phyloP scores from a whole-genome alignment of 2,888 invertebrate species.

The Cantharis flavilabris region DNA sequence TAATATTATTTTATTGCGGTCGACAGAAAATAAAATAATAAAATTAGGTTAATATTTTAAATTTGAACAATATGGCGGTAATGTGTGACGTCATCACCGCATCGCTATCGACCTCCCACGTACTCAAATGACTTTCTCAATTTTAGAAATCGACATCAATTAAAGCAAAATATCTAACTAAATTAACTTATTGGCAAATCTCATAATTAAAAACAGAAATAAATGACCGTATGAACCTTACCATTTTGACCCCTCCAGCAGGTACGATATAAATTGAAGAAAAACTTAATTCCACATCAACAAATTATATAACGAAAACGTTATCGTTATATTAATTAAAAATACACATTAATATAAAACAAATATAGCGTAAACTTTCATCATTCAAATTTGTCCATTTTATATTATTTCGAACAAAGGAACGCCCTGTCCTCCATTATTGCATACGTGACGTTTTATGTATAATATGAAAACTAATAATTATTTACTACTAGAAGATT shows the following conservation, averaged over 20 bases:
- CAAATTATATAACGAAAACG: neutral
- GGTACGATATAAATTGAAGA: constrained; percentile 12
- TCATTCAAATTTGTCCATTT: neutral
- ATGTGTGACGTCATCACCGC: neutral
- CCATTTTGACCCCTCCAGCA: constrained; percentile 18
- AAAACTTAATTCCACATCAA: constrained; percentile 6
- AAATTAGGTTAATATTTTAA: constrained; percentile 2
- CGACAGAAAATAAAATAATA: constrained; percentile 39
- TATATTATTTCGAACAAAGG: constrained; percentile 14
- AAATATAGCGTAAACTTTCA: neutral
- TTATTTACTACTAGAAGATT: constrained; percentile 26
- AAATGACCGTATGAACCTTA: constrained; percentile 14
- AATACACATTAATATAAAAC: neutral
- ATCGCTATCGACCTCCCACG: neutral
- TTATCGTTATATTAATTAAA: neutral
- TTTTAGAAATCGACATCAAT: neutral
- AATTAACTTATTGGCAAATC: neutral
- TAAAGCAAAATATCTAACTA: neutral
- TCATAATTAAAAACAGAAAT: neutral
- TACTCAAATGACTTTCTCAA: neutral
- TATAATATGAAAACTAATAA: constrained; percentile 22
- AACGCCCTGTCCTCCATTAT: constrained; percentile 37
- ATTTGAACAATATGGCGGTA: constrained; percentile 6
- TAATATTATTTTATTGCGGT: neutral
- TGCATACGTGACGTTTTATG: constrained; percentile 25